Evolutionary conservation across 2,888 invertebrate species (phyloP), one percentile per base, ranked within the genome.

Genomic region (Chromoteleia sp.): DNA sequence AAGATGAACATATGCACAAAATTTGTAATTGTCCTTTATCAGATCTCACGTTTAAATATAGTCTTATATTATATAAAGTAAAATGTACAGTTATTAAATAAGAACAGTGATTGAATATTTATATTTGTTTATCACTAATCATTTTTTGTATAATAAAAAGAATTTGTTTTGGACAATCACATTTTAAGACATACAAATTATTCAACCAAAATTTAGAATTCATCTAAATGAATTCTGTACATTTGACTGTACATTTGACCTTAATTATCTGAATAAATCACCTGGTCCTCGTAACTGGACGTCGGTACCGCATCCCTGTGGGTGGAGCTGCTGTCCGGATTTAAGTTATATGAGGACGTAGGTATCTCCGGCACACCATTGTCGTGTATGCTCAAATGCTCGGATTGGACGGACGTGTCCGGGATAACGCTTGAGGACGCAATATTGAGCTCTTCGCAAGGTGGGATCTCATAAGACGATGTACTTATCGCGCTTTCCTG

Each of bases 401-500:
- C 91, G 2, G 85, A 84, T 0, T 86, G 78, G 0, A 88, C 86
- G 0, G 89, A 89, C 0, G 89, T 90, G 39, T 90, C 90, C 0
- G 90, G 87, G 58, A 89, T 90, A 0, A 88, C 86, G 58, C 89
- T 90, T 0, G 91, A 91, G 0, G 90, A 89, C 0, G 89, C 90
- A 10, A 91, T 91, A 39, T 91, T 91, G 1, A 91, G 83, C 54
- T 91, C 91, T 29, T 91, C 91, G 63, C 91, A 91, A 0, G 91
- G 90, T 2, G 91, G 89, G 5, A 91, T 91, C 25, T 91, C 91
- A 36, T 91, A 91, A 1, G 91, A 91, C 0, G 91, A 91, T 0
- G 91, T 91, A 74, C 91, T 91, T 54, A 91, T 91, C 6, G 91
- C 91, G 74, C 91, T 91, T 50, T 91, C 91, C 70, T 91, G 91